Conservation (phyloP, 1,140 invertebrate species). For the Camponotus floridanus region DNA sequence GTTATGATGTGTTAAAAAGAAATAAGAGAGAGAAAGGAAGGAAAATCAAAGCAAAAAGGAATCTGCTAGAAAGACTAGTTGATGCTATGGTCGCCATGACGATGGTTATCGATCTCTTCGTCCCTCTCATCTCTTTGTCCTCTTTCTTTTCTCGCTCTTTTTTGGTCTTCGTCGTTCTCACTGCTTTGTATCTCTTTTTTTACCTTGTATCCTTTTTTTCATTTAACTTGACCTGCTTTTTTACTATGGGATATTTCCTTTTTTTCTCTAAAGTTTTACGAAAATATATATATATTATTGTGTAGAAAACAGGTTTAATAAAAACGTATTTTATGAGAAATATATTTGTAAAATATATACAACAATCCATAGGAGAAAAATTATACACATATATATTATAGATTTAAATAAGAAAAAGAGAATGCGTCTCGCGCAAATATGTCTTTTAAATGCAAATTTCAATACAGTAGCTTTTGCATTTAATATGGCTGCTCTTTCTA, state of each 20-base stretch:
- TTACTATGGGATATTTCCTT: neutral
- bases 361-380: too few species aligned
- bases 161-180: neutral
- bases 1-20: neutral
- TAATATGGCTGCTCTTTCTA: too few species aligned
- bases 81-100: constrained; percentile 80
- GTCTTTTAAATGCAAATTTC: neutral
- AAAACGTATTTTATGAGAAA: neutral
- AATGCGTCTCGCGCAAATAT: neutral
- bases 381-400: too few species aligned
- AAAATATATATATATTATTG: neutral
- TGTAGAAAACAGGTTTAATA: neutral
- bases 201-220: neutral
- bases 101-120: constrained; percentile 77
- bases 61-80: constrained; percentile 67
- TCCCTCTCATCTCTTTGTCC: constrained; percentile 42
- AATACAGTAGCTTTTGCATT: too few species aligned
- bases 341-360: neutral
- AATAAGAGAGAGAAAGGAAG: neutral
- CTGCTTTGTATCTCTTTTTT: neutral
- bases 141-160: constrained; percentile 25
- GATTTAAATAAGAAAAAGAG: too few species aligned
- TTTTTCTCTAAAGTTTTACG: neutral
- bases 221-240: neutral
- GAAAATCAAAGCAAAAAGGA: constrained; percentile 15